Percentiles rank a stretch among this genome's conserved stretches.
Evolutionary conservation across 2,113 vertebrate species (phyloP).

Genomic region (Dipodomys ordii): DNA sequence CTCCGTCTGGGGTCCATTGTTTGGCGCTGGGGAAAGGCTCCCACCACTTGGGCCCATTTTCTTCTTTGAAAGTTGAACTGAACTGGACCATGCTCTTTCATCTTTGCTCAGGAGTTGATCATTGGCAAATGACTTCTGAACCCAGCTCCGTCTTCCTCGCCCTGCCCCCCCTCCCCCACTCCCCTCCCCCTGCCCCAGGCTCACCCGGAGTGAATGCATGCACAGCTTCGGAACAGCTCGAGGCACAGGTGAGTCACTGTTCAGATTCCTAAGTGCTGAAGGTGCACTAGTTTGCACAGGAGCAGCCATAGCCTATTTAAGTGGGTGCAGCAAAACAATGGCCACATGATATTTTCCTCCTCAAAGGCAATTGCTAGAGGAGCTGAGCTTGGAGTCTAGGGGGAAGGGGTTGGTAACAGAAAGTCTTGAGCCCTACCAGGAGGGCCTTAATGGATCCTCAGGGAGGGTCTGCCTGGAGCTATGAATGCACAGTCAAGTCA

Average conservation of each 20-base stretch:
- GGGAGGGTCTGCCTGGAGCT: not conserved
- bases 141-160: not conserved
- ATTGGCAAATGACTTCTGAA: slow-evolving; percentile 11
- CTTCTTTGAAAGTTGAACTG: not conserved
- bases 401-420: not conserved
- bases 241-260: not conserved
- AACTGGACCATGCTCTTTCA: not conserved
- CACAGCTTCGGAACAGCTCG: not conserved
- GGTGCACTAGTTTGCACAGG: not conserved
- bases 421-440: not conserved
- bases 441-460: not conserved
- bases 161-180: not conserved
- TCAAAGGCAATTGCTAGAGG: not conserved
- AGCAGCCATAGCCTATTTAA: not conserved
- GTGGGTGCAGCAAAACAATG: not conserved
- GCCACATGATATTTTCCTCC: not conserved
- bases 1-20: not conserved
- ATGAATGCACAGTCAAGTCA: not conserved
- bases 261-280: not conserved
- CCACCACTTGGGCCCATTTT: not conserved
- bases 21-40: not conserved
- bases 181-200: not conserved
- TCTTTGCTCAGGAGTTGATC: not conserved
- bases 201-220: not conserved
- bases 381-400: not conserved